These are phyloP conservation scores for Bergia sp. DNA, from an alignment of 92 coral and sea anemone species.

Conservation along the genomic window DNA sequence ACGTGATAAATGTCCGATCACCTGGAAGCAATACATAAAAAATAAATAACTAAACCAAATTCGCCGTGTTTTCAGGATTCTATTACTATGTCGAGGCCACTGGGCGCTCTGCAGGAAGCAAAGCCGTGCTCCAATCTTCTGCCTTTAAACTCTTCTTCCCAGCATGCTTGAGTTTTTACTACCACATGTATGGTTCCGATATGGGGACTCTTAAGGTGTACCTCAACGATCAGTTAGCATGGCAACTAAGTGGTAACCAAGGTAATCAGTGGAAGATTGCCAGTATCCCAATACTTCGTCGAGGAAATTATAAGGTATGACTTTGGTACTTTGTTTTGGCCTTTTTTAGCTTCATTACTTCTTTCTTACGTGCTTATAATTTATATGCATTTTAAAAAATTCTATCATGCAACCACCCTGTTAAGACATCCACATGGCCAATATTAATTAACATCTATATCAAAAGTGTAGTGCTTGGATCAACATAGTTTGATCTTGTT, in stretches of 20 bases:
- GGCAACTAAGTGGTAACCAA: slow-evolving; percentile 34
- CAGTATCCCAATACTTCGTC: slow-evolving; percentile 5
- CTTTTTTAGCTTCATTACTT: too few species aligned
- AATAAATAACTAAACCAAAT: too few species aligned
- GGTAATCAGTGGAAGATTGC: slow-evolving; percentile 28
- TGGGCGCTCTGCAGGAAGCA: background rate
- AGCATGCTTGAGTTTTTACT: slow-evolving; percentile 20
- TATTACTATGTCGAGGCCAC: slow-evolving; percentile 23
- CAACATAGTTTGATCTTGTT: too few species aligned
- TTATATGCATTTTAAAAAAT: too few species aligned
- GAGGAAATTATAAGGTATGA: background rate
- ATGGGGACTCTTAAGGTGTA: slow-evolving; percentile 16
- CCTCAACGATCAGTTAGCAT: background rate
- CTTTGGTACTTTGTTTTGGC: background rate
- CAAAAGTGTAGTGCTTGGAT: too few species aligned
- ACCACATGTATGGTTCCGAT: slow-evolving; percentile 14
- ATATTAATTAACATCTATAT: too few species aligned
- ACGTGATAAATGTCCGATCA: too few species aligned
- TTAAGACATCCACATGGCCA: too few species aligned
- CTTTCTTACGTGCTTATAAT: too few species aligned
- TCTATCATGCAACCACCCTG: too few species aligned
- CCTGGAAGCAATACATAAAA: too few species aligned
- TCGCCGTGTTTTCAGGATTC: background rate
- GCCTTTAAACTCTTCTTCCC: background rate
- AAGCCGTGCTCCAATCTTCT: background rate